Evolutionary conservation across 2,113 vertebrate species (phyloP), one percentile per base, ranked within the genome.

Genomic region (Gracilinanus agilis): DNA sequence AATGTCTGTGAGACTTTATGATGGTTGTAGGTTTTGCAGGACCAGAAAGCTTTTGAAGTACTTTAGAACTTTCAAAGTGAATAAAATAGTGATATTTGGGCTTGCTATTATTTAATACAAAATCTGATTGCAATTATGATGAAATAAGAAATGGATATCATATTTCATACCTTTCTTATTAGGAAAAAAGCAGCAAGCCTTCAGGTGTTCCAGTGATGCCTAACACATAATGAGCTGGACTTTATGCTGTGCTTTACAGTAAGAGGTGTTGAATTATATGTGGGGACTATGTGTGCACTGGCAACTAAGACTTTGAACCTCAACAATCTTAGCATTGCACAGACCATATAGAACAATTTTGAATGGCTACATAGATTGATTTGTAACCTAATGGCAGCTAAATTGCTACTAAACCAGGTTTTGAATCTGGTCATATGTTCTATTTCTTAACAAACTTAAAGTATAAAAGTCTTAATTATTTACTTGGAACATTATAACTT

Each of bases 141-240:
- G 96, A 96, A 92, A 97, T 98, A 97, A 98, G 98, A 98, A 97
- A 98, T 97, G 96, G 98, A 98, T 98, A 97, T 98, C 97, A 98
- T 98, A 97, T 98, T 98, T 99, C 98, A 53, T 99, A 98, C 98
- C 98, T 98, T 98, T 98, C 98, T 98, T 98, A 98, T 99, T 98
- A 98, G 99, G 98, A 98, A 98, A 98, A 98, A 98, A 98, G 98
- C 98, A 99, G 98, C 98, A 98, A 99, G 98, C 98, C 98, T 99
- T 98, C 98, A 99, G 98, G 98, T 99, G 98, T 99, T 98, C 98
- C 98, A 98, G 98, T 98, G 98, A 98, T 98, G 98, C 98, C 98
- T 99, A 98, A 98, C 98, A 98, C 98, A 98, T 98, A 96, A 93
- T 98, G 98, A 98, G 98, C 97, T 98, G 98, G 98, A 98, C 98